Percentiles rank a stretch among this genome's conserved stretches.
These are phyloP conservation scores for Syngnathoides biaculeatus DNA, from an alignment of 2,113 vertebrate species.

Conservation along the genomic window DNA sequence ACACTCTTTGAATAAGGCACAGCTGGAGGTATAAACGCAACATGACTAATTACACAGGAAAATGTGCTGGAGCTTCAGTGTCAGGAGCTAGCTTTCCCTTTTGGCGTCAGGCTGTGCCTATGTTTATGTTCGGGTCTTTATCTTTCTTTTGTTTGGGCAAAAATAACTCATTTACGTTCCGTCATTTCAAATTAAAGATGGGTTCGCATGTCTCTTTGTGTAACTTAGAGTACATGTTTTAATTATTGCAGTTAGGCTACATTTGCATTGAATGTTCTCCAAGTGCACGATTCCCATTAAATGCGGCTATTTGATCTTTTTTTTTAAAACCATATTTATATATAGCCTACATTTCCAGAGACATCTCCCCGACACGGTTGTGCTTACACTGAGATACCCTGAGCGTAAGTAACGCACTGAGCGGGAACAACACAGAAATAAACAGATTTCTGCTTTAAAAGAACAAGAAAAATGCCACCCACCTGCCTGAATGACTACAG, in stretches of 20 bases:
- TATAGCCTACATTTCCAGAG: too few relatives aligned
- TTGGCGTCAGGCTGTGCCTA: constrained; percentile 30
- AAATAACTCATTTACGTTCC: neutral
- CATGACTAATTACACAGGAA: constrained; percentile 61
- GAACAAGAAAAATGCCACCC: neutral
- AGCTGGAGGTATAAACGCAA: constrained; percentile 62
- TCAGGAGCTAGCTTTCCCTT: constrained; percentile 35
- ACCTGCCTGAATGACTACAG: neutral
- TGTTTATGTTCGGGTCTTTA: constrained; percentile 24
- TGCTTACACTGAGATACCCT: neutral
- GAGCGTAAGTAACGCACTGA: neutral
- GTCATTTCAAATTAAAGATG: neutral
- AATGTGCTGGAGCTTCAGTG: constrained; percentile 36
- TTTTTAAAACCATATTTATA: too few relatives aligned
- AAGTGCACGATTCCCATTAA: too few relatives aligned
- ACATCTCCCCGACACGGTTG: too few relatives aligned
- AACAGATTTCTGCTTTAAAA: neutral
- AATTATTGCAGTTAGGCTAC: too few relatives aligned
- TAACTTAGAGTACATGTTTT: neutral
- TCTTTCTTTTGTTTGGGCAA: neutral
- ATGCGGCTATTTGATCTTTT: too few relatives aligned
- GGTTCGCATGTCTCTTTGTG: neutral
- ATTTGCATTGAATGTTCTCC: too few relatives aligned
- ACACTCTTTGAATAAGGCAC: constrained; percentile 63
- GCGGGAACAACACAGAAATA: neutral